A percentile compares a stretch with the other conserved stretches of the same genome.
Evolutionary conservation across 2,113 vertebrate species (phyloP).

Genomic region (Thamnaconus septentrionalis): DNA sequence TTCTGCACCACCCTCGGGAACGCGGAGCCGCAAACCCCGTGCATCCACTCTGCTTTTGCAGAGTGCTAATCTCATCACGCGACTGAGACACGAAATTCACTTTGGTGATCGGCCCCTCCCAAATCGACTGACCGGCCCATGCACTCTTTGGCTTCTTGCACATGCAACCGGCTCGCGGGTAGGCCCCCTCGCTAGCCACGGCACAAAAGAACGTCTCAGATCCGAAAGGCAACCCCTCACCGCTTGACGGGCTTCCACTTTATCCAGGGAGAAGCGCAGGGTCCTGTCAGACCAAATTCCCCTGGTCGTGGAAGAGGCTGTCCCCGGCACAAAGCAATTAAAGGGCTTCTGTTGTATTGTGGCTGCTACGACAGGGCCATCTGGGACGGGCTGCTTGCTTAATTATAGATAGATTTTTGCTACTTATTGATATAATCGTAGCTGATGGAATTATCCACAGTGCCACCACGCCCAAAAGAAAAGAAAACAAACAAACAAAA

Average conservation of each 20-base stretch:
- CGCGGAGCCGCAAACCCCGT: conserved; percentile 34
- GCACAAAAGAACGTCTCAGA: conserved; percentile 39
- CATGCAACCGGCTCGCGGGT: conserved; percentile 24
- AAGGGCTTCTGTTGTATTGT: conserved; percentile 38
- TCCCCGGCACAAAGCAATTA: conserved; percentile 61
- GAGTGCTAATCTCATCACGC: too few species aligned
- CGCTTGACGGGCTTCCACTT: conserved; percentile 36
- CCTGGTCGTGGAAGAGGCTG: conserved; percentile 31
- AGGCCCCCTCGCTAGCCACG: conserved; percentile 7
- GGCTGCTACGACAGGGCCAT: conserved; percentile 27
- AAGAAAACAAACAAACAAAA: too few species aligned
- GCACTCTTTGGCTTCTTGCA: conserved; percentile 17
- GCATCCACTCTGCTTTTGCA: conserved; percentile 50
- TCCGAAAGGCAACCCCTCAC: conserved; percentile 36
- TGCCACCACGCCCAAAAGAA: too few species aligned
- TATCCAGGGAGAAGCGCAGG: conserved; percentile 34
- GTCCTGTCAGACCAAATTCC: conserved; percentile 55
- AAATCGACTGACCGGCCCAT: conserved; percentile 22
- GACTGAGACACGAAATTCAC: neutral
- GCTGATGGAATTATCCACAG: conserved; percentile 17
- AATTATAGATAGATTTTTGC: conserved; percentile 45
- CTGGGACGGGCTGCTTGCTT: conserved; percentile 25
- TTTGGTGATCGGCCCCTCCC: neutral
- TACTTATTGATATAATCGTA: conserved; percentile 36
- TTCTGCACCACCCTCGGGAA: conserved; percentile 57